A percentile compares a stretch with the other conserved stretches of the same genome.
Conservation (phyloP, 2,113 vertebrate genomes). For the Orthonyx spaldingii region DNA sequence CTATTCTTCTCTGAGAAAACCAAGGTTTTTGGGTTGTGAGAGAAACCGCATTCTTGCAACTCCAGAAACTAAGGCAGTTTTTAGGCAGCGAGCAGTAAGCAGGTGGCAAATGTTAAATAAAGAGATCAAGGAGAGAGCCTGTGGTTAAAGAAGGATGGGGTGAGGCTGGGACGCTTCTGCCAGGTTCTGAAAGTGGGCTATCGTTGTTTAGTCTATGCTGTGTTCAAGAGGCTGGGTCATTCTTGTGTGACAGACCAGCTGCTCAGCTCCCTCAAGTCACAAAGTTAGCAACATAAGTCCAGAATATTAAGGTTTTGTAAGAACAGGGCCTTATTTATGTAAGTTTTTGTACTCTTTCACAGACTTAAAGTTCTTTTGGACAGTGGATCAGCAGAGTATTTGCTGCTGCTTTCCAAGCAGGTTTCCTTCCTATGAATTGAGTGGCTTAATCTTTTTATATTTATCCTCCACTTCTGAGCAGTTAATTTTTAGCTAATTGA, state of each 20-base stretch:
- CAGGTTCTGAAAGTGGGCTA: not conserved
- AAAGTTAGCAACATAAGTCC: not conserved
- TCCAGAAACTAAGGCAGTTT: not conserved
- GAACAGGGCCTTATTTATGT: not conserved
- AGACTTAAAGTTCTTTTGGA: not conserved
- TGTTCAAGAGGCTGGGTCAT: not conserved
- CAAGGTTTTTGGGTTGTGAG: not conserved
- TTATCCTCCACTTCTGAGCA: not conserved
- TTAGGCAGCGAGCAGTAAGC: not conserved
- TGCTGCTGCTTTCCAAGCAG: not conserved
- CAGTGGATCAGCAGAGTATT: not conserved
- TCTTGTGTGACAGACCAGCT: slow-evolving; percentile 4
- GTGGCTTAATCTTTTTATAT: not conserved
- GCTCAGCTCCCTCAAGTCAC: not conserved
- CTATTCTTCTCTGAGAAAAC: not conserved
- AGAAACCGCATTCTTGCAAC: not conserved
- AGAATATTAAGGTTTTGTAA: not conserved
- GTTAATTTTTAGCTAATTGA: not conserved
- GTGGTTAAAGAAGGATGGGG: not conserved
- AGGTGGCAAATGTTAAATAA: not conserved
- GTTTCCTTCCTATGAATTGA: not conserved
- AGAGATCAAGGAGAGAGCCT: not conserved
- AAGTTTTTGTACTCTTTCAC: not conserved
- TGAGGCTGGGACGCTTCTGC: not conserved
- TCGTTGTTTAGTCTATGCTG: slow-evolving; percentile 10